Evolutionary conservation across 1,140 invertebrate genomes (phyloP).

Genomic region (Holotrichia oblita): DNA sequence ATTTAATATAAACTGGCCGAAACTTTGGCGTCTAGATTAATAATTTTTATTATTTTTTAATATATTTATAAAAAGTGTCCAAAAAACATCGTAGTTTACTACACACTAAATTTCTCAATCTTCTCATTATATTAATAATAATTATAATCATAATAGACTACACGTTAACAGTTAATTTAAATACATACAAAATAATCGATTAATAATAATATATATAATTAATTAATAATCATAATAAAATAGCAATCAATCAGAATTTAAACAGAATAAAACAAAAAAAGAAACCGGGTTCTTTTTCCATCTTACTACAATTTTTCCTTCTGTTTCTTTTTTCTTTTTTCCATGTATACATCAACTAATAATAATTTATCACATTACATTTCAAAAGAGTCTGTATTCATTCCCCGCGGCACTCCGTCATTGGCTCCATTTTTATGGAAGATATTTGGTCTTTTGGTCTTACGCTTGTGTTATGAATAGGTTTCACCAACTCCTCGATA

Average conservation of each 20-base stretch:
- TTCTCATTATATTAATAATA: conserved; percentile 43
- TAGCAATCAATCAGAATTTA: conserved; percentile 37
- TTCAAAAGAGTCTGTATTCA: conserved; percentile 55
- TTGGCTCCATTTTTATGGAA: conserved; percentile 65
- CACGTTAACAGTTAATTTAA: conserved; percentile 46
- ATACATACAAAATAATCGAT: conserved; percentile 37
- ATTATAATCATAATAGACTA: conserved; percentile 37
- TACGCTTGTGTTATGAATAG: conserved; percentile 56
- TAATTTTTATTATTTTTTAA: conserved; percentile 40
- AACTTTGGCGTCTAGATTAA: conserved; percentile 58
- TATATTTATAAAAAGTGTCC: conserved; percentile 58
- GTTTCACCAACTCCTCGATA: conserved; percentile 69
- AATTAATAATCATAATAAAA: conserved; percentile 28
- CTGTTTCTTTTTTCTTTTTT: neutral
- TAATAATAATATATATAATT: conserved; percentile 36
- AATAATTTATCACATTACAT: conserved; percentile 61
- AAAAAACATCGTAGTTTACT: conserved; percentile 55
- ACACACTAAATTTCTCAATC: conserved; percentile 50
- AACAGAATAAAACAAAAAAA: conserved; percentile 36
- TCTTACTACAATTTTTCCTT: conserved; percentile 11
- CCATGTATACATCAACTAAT: conserved; percentile 50
- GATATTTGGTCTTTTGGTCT: conserved; percentile 56
- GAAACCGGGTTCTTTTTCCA: conserved; percentile 5
- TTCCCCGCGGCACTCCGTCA: conserved; percentile 64
- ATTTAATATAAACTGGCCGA: conserved; percentile 58